Conservation (phyloP, 2,888 invertebrate species). For the Sycophila texana region DNA sequence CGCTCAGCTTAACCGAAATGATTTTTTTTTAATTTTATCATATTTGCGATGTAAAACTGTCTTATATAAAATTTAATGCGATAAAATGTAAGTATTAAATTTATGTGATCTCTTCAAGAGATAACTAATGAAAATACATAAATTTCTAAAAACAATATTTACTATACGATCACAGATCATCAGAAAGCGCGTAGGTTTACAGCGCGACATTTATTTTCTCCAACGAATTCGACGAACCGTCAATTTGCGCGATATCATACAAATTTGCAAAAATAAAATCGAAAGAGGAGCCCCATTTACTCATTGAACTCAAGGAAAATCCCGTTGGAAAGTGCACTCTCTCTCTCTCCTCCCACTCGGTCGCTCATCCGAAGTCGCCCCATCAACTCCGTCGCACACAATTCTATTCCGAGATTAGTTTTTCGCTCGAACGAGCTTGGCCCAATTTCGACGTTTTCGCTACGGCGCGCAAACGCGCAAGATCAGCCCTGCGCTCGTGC, state of each 20-base stretch:
- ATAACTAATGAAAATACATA: too few species aligned
- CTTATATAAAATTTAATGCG: too few species aligned
- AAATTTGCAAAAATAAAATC: slow-evolving; percentile 3
- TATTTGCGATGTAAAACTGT: too few species aligned
- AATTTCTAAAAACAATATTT: too few species aligned
- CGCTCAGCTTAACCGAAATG: slow-evolving; percentile 3
- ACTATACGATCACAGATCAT: too few species aligned
- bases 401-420: slow-evolving; percentile 46
- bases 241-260: background rate
- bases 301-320: slow-evolving; percentile 12
- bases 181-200: background rate
- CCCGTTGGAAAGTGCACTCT: slow-evolving; percentile 22
- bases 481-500: slow-evolving; percentile 26
- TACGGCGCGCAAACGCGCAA: slow-evolving; percentile 30
- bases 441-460: slow-evolving; percentile 50
- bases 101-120: too few species aligned
- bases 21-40: slow-evolving; percentile 8
- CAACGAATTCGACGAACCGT: background rate
- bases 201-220: background rate
- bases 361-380: background rate
- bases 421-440: slow-evolving; percentile 51
- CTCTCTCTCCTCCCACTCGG: slow-evolving; percentile 3
- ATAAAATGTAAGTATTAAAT: too few species aligned
- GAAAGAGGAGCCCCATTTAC: slow-evolving; percentile 22
- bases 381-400: background rate